A percentile compares a stretch with the other conserved stretches of the same genome.
These are phyloP conservation scores for Bradypus variegatus DNA, from an alignment of 2,797 vertebrate genomes.

Conservation along the genomic window DNA sequence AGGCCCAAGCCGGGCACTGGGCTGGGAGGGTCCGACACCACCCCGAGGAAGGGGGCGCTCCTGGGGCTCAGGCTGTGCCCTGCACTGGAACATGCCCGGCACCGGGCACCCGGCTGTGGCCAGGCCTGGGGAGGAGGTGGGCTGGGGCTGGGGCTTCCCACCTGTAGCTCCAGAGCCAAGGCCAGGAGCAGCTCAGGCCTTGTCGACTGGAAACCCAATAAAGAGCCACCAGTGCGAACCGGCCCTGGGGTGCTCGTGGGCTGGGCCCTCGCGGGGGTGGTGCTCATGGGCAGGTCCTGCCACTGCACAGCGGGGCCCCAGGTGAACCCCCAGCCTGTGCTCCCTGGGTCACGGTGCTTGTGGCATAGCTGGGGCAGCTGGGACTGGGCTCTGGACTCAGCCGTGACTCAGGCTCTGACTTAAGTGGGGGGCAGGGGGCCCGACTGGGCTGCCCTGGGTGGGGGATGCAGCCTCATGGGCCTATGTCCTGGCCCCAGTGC, in stretches of 20 bases:
- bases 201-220: slow-evolving; percentile 28
- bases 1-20: neutral
- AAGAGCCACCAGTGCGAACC: neutral
- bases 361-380: too few species aligned
- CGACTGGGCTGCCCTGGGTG: too few species aligned
- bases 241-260: neutral
- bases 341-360: too few species aligned
- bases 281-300: too few species aligned
- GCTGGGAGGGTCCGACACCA: neutral
- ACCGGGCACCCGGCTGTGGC: neutral
- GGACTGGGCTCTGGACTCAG: too few species aligned
- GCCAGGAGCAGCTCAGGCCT: neutral
- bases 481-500: too few species aligned
- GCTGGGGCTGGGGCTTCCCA: neutral
- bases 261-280: neutral
- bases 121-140: neutral
- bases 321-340: too few species aligned
- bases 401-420: too few species aligned
- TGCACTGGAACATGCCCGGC: neutral
- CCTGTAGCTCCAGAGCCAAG: neutral
- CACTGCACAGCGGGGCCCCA: too few species aligned
- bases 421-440: too few species aligned
- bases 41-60: neutral
- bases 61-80: neutral
- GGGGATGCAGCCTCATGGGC: too few species aligned